Percentiles rank a stretch among this genome's conserved stretches.
Conservation (phyloP, 2,113 vertebrate genomes). For the Caranx ignobilis region DNA sequence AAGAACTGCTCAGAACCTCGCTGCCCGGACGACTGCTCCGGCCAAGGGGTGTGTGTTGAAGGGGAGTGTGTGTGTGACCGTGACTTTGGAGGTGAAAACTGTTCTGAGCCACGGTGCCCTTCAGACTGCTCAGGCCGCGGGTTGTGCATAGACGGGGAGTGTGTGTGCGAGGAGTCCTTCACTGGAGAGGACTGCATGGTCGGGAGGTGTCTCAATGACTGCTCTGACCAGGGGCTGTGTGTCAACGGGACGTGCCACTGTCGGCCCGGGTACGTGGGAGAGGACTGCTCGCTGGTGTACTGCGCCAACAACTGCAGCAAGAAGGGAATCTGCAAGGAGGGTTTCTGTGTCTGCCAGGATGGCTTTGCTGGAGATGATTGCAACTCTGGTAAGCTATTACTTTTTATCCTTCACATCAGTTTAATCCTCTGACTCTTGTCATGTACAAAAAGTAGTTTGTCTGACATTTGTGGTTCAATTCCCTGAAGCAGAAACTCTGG, state of each 20-base stretch:
- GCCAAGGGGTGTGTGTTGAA: constrained; percentile 91
- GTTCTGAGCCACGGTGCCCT: constrained; percentile 91
- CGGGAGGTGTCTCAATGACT: constrained; percentile 92
- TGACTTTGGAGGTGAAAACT: constrained; percentile 93
- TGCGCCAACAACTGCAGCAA: constrained; percentile 93
- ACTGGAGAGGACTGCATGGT: constrained; percentile 91
- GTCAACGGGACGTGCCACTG: constrained; percentile 92
- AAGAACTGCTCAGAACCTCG: constrained; percentile 94
- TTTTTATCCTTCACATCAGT: constrained; percentile 23
- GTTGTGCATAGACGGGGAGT: constrained; percentile 94
- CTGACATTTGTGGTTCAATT: constrained; percentile 22
- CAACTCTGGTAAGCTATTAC: constrained; percentile 87
- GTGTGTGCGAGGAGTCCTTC: constrained; percentile 94
- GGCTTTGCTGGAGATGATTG: constrained; percentile 95
- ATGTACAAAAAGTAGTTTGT: constrained; percentile 38
- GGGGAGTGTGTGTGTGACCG: constrained; percentile 95
- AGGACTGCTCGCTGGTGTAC: constrained; percentile 89
- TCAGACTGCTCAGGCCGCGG: constrained; percentile 91
- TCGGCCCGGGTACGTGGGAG: constrained; percentile 88
- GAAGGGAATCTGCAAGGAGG: constrained; percentile 89
- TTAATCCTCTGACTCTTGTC: constrained; percentile 24
- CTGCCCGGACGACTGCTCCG: constrained; percentile 93
- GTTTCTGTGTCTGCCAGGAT: constrained; percentile 91
- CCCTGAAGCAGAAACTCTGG: constrained; percentile 15
- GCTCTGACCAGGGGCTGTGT: constrained; percentile 92